phyloP scores from a whole-genome alignment of 2,888 invertebrate species.

The Girardia tigrina region DNA sequence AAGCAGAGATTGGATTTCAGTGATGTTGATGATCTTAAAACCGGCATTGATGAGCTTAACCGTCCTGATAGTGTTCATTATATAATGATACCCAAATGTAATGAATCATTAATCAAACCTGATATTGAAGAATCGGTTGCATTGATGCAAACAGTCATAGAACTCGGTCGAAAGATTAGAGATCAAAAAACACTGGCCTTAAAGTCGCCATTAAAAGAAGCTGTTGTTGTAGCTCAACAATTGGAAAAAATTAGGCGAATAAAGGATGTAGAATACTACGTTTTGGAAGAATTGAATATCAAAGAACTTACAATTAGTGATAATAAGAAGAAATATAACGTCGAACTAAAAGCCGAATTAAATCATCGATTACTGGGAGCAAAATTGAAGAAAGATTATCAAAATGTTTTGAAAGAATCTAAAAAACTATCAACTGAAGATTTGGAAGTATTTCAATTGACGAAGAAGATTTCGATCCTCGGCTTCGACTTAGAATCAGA shows the following conservation, averaged over 20 bases:
- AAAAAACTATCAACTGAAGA: conserved; percentile 56
- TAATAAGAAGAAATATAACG: conserved; percentile 80
- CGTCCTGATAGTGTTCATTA: conserved; percentile 2
- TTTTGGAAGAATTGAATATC: conserved; percentile 67
- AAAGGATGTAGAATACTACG: not conserved
- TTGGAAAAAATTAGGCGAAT: not conserved
- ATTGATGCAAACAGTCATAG: conserved; percentile 61
- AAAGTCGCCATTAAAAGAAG: conserved; percentile 86
- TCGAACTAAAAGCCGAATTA: conserved; percentile 76
- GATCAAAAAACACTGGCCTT: conserved; percentile 82
- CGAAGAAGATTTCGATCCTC: not conserved
- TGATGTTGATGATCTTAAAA: not conserved
- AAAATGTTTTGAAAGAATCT: conserved; percentile 62
- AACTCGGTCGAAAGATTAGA: conserved; percentile 75
- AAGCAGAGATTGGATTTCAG: conserved; percentile 59
- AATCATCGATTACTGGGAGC: conserved; percentile 80
- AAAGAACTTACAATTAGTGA: conserved; percentile 67
- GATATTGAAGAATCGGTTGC: not conserved
- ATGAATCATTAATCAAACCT: not conserved
- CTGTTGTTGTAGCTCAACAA: conserved; percentile 55
- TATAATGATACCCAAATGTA: not conserved
- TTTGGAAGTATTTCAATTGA: conserved; percentile 61
- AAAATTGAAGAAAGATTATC: conserved; percentile 74
- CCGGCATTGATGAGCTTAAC: not conserved
- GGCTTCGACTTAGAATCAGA: not conserved